These are phyloP conservation scores for Euura saliciscinereae DNA, from an alignment of 1,140 invertebrate species.

Conservation along the genomic window DNA sequence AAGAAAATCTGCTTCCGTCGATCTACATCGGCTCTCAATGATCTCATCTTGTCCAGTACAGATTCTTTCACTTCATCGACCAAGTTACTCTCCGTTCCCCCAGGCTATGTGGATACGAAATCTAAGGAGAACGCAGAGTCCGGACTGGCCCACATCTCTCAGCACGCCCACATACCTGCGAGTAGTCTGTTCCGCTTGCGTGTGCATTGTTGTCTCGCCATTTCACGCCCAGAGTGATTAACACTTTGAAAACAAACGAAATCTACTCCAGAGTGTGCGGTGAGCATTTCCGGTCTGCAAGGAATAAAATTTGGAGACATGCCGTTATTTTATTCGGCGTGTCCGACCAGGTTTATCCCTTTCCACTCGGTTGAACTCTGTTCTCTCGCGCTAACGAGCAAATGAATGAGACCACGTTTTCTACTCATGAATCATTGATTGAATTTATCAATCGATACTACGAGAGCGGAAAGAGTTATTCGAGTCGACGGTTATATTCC, in stretches of 20 bases:
- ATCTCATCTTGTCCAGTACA: no score
- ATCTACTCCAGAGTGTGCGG: constrained; percentile 9
- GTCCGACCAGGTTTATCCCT: no score
- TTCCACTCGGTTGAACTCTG: no score
- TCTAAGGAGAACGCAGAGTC: background rate
- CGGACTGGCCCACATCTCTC: background rate
- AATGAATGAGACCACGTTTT: constrained; percentile 29
- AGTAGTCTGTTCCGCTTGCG: constrained; percentile 22
- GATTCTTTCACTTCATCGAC: no score
- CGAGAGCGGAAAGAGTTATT: background rate
- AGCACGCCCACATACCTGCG: constrained; percentile 44
- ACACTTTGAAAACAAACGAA: constrained; percentile 49
- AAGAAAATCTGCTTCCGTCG: no score
- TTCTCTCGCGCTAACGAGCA: constrained; percentile 13
- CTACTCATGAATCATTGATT: constrained; percentile 36
- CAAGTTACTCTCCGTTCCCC: no score
- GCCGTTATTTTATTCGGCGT: no score
- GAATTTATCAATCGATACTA: constrained; percentile 15
- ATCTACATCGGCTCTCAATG: no score
- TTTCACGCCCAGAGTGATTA: constrained; percentile 44
- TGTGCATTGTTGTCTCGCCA: constrained; percentile 41
- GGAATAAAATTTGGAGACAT: no score
- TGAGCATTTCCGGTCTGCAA: no score
- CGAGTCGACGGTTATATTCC: no score
- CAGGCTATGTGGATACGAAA: no score